Evolutionary conservation across 2,888 invertebrate genomes (phyloP).

Genomic region (Myopa tessellatipennis): DNA sequence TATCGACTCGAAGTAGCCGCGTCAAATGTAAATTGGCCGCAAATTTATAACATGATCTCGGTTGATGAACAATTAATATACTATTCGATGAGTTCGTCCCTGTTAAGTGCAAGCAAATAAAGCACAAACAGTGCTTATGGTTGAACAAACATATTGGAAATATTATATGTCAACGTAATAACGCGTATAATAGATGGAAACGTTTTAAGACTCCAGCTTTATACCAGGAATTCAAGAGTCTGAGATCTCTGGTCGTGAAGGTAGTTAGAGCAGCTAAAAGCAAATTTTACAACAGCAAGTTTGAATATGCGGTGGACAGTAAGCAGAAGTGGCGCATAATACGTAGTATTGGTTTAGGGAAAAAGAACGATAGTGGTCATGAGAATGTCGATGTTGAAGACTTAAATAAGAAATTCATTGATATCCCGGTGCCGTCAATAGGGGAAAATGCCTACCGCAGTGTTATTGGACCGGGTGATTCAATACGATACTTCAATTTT

Average conservation of each 20-base stretch:
- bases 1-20: not conserved
- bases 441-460: no score
- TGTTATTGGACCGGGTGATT: not conserved
- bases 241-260: not conserved
- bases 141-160: not conserved
- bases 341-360: not conserved
- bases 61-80: not conserved
- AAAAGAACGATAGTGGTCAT: not conserved
- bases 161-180: not conserved
- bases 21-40: not conserved
- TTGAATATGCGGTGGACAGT: not conserved
- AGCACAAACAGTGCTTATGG: not conserved
- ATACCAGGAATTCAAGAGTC: not conserved
- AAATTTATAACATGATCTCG: not conserved
- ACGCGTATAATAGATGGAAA: not conserved
- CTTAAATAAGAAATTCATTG: not conserved
- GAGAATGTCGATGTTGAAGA: not conserved
- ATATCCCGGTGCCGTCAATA: no score
- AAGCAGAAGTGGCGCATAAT: not conserved
- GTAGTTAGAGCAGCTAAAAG: not conserved
- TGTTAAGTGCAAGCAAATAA: not conserved
- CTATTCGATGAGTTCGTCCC: not conserved
- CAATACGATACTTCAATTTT: not conserved
- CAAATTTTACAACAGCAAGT: not conserved
- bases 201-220: not conserved